phyloP scores from a whole-genome alignment of 2,888 invertebrate genomes.

The Polyommatus iphigenia region DNA sequence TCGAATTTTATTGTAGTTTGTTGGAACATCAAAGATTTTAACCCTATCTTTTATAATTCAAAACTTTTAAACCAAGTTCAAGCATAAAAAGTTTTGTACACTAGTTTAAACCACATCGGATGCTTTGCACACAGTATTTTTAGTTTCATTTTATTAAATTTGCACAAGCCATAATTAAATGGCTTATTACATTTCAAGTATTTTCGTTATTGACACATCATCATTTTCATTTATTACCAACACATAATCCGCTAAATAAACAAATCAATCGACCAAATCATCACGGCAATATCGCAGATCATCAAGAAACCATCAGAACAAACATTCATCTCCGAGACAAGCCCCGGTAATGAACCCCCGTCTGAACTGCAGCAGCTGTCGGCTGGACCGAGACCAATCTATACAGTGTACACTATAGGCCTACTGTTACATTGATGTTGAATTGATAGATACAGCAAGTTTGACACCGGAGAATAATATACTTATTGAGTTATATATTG shows the following conservation, averaged over 20 bases:
- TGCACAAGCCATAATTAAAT: too few species aligned
- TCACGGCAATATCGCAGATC: conserved; percentile 55
- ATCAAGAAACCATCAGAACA: conserved; percentile 71
- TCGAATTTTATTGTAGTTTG: not conserved
- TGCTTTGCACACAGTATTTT: too few species aligned
- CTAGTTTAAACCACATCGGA: too few species aligned
- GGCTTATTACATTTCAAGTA: too few species aligned
- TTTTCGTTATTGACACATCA: not conserved
- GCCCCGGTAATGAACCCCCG: conserved; percentile 76
- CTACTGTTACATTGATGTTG: conserved; percentile 26
- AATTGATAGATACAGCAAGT: not conserved
- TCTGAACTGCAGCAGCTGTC: conserved; percentile 78
- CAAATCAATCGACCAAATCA: not conserved
- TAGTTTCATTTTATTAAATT: too few species aligned
- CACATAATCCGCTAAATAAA: not conserved
- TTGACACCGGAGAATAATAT: not conserved
- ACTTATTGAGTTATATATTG: too few species aligned
- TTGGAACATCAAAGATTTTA: not conserved
- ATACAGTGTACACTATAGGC: conserved; percentile 41
- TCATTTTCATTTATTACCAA: not conserved
- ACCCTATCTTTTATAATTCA: too few species aligned
- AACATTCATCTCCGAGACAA: conserved; percentile 80
- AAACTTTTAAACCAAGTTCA: too few species aligned
- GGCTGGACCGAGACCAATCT: conserved; percentile 76
- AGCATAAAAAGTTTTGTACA: too few species aligned